Conservation (phyloP, 2,888 invertebrate genomes). For the Eilema griseolum region DNA sequence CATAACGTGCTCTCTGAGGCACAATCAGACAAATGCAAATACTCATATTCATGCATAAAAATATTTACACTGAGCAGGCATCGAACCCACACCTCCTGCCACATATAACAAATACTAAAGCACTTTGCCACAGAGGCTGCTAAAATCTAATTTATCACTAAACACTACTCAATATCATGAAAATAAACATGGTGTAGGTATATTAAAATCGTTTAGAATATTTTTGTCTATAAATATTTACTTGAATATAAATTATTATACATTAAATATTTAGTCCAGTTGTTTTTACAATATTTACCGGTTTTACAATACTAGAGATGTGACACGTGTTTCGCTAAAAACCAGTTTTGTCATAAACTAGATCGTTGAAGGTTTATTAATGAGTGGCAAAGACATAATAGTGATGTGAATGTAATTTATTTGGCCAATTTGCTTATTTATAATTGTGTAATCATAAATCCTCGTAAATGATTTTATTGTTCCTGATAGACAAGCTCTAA, state of each 20-base stretch:
- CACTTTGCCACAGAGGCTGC: too few relatives aligned
- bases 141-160: too few relatives aligned
- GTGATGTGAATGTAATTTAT: neutral
- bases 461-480: neutral
- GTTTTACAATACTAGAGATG: neutral
- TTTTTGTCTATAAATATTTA: neutral
- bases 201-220: neutral
- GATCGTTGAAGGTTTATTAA: neutral
- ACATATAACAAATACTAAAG: too few relatives aligned
- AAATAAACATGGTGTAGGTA: neutral
- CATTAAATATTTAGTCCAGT: neutral
- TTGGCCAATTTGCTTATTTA: neutral
- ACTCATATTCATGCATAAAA: too few relatives aligned
- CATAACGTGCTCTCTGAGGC: too few relatives aligned
- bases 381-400: slow-evolving; percentile 1
- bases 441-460: neutral
- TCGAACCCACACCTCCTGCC: too few relatives aligned
- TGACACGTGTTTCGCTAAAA: neutral
- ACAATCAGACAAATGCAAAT: too few relatives aligned
- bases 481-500: neutral
- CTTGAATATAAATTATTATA: neutral
- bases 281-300: slow-evolving; percentile 2
- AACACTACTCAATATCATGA: too few relatives aligned
- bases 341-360: neutral
- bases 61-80: too few relatives aligned